Evolutionary conservation across 2,888 invertebrate genomes (phyloP).

Genomic region (Noctua janthina): DNA sequence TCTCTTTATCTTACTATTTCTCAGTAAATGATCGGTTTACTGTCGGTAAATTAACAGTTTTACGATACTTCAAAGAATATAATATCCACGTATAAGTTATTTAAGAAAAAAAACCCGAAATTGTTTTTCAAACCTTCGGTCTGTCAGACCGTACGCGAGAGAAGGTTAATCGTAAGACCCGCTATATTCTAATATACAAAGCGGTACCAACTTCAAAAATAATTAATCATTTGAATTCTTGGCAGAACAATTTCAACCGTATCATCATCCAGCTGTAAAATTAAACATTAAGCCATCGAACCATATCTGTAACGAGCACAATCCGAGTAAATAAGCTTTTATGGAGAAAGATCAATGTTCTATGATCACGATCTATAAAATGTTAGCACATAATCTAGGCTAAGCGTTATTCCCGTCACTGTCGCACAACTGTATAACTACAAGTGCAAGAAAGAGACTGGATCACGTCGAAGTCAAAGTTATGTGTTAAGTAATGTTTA

Average conservation of each 20-base stretch:
- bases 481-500: not conserved
- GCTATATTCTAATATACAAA: conserved; percentile 3
- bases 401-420: not conserved
- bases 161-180: not conserved
- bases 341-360: not conserved
- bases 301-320: conserved; percentile 17
- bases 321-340: not conserved
- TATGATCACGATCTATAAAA: not conserved
- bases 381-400: not conserved
- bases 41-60: too few species aligned
- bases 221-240: not conserved
- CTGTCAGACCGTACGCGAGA: too few species aligned
- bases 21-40: too few species aligned
- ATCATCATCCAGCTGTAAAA: not conserved
- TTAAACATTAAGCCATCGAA: conserved; percentile 11
- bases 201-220: not conserved
- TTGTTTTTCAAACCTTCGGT: too few species aligned
- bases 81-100: too few species aligned
- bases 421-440: not conserved
- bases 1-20: too few species aligned
- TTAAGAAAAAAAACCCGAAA: too few species aligned
- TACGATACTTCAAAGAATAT: too few species aligned
- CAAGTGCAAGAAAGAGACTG: not conserved
- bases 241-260: conserved; percentile 8
- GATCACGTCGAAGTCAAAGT: not conserved